Conservation (phyloP, 2,888 invertebrate species). For the Dendrolimus pini region DNA sequence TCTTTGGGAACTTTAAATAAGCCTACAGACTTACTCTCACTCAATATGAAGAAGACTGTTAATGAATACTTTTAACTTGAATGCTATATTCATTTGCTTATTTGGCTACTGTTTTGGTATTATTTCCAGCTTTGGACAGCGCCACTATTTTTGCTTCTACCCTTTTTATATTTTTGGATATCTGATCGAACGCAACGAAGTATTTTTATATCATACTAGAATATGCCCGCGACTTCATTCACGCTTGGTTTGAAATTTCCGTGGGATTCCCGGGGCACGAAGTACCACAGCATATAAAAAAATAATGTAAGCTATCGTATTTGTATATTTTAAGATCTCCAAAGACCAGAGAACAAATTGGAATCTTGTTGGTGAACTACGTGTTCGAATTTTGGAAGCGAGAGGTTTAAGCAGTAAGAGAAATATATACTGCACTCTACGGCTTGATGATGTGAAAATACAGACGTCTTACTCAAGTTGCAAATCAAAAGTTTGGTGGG, state of each 20-base stretch:
- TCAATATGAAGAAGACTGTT: too few relatives aligned
- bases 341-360: constrained; percentile 16
- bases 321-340: too few relatives aligned
- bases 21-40: too few relatives aligned
- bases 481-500: constrained; percentile 46
- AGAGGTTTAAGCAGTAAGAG: constrained; percentile 46
- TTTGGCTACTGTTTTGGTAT: constrained; percentile 54
- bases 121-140: constrained; percentile 44
- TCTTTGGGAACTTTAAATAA: too few relatives aligned
- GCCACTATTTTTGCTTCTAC: constrained; percentile 39
- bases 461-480: constrained; percentile 40
- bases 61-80: too few relatives aligned
- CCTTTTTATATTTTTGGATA: constrained; percentile 43
- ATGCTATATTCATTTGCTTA: constrained; percentile 14
- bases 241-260: too few relatives aligned
- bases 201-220: constrained; percentile 5
- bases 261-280: too few relatives aligned
- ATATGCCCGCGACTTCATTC: too few relatives aligned
- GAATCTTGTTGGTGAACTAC: constrained; percentile 47
- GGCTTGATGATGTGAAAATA: constrained; percentile 57
- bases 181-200: constrained; percentile 32
- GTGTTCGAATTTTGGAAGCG: constrained; percentile 49
- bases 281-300: too few relatives aligned
- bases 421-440: constrained; percentile 50
- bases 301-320: too few relatives aligned